Evolutionary conservation across 2,888 invertebrate species (phyloP), one percentile per base, ranked within the genome.

Genomic region (Hoplodrina blanda): DNA sequence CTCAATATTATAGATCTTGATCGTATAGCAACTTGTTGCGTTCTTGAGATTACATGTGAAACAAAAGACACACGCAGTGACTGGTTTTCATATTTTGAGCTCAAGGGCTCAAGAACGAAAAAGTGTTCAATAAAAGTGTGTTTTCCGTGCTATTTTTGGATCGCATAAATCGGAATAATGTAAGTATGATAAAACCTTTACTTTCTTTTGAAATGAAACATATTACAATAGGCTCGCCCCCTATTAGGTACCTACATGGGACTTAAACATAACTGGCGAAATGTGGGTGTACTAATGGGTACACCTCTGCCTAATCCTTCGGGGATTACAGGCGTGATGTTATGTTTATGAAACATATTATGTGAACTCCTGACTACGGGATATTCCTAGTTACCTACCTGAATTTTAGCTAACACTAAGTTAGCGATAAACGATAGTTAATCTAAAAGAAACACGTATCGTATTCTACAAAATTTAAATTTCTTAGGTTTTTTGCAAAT

Each of bases 41-140:
- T 73, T 62, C 30, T 62, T 62, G 19, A 55, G 20, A 62, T 4
- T 13, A 30, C 30, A 55, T n/a, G 41, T 62, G 6, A 71, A 15
- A 30, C 49, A 19, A 53, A 60, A 72, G 37, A 30, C 3, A 7
- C 0, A 41, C 13, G 41, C 11, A 0, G 19, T n/a, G 62, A 1
- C 6, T 19, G 61, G 6, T n/a, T 11, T 5, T 46, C 30, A 4
- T 17, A 20, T 6, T 30, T n/a, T 2, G 11, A 1, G 20, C 46
- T 53, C 5, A 10, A 17, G 54, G 25, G 4, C 20, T 37, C 19
- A 37, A 10, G 6, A 41, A 1, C 4, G 15, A 37, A 19, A 46
- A 37, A 13, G 7, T 65, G 10, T 17, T 19, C 2, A 17, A 19
- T 3, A 5, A 20, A 19, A 25, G 33, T 19, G 25, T 17, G 1